Evolutionary conservation across 2,113 vertebrate species (phyloP).

Genomic region (Hemicordylus capensis): DNA sequence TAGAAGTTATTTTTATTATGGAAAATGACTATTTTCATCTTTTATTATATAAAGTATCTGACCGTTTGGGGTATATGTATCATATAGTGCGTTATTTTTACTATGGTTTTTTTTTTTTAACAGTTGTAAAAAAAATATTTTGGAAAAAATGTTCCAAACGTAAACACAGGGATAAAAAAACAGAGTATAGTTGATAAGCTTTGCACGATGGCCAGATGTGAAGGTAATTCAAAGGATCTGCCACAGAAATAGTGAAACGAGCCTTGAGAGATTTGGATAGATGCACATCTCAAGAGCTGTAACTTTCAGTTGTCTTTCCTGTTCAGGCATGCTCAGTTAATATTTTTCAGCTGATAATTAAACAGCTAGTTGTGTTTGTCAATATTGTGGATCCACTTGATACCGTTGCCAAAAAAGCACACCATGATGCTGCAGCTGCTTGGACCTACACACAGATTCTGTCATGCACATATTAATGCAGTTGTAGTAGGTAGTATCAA

Average conservation of each 20-base stretch:
- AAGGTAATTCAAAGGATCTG: slow-evolving; percentile 51
- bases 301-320: slow-evolving; percentile 1
- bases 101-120: slow-evolving; percentile 87
- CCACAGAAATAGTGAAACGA: neutral
- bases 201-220: slow-evolving; percentile 43
- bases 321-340: slow-evolving; percentile 16
- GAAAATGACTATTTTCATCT: slow-evolving; percentile 93
- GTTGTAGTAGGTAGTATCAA: no score
- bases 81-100: slow-evolving; percentile 95
- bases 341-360: slow-evolving; percentile 42
- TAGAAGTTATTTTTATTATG: slow-evolving; percentile 99
- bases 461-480: slow-evolving; percentile 62
- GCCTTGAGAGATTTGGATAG: slow-evolving; percentile 25
- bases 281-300: neutral
- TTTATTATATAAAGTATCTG: slow-evolving; percentile 90
- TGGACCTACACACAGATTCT: slow-evolving; percentile 40
- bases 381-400: slow-evolving; percentile 48
- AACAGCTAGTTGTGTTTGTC: neutral
- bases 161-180: slow-evolving; percentile 58
- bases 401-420: slow-evolving; percentile 50
- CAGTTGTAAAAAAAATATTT: slow-evolving; percentile 76
- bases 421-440: slow-evolving; percentile 43
- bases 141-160: slow-evolving; percentile 62
- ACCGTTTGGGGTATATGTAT: slow-evolving; percentile 86
- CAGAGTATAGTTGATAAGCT: slow-evolving; percentile 43